Base-by-base conservation (phyloP, 2,888 invertebrate species). In the Labia minor region DNA sequence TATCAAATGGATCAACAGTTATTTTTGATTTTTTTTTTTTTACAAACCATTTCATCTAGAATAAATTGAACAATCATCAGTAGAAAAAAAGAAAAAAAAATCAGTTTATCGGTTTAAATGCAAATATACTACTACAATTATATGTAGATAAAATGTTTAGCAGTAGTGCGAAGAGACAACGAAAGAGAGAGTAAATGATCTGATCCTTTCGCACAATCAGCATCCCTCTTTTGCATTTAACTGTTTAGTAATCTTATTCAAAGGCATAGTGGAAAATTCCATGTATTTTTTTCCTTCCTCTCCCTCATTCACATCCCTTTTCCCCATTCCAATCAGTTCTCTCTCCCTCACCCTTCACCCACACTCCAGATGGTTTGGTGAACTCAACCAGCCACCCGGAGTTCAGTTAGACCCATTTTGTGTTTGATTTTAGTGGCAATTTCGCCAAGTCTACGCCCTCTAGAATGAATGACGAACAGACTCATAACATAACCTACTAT, bases 221-320 rank as follows among this genome's bases (percentile, higher is more conserved):
- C n/a, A 3, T 14, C 16, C 49, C 49, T n/a, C 49, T 49, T 49
- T 49, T 49, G 49, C 49, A 49, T 49, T 49, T 49, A 49, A 49
- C 49, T 49, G 49, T 49, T 49, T 49, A 49, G 49, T 49, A 49
- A 49, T 49, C 49, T 49, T 49, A 49, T 49, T 49, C 49, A 49
- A 49, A n/a, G 6, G 16, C 49, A 49, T 49, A 49, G 14, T 49
- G 49, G 49, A 49, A 49, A 49, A 49, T 49, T 49, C 49, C 49
- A 49, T 49, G 49, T 49, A 49, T 49, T 49, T 49, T 49, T 49
- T 49, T 14, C 6, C n/a, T n/a, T n/a, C n/a, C n/a, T n/a, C n/a
- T n/a, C n/a, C n/a, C n/a, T n/a, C n/a, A n/a, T n/a, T n/a, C n/a
- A n/a, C n/a, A n/a, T n/a, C n/a, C n/a, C n/a, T n/a, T n/a, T n/a